Percentiles rank a stretch among this genome's conserved stretches.
These are phyloP conservation scores for Nymphalis polychloros DNA, from an alignment of 2,888 invertebrate genomes.

Conservation along the genomic window DNA sequence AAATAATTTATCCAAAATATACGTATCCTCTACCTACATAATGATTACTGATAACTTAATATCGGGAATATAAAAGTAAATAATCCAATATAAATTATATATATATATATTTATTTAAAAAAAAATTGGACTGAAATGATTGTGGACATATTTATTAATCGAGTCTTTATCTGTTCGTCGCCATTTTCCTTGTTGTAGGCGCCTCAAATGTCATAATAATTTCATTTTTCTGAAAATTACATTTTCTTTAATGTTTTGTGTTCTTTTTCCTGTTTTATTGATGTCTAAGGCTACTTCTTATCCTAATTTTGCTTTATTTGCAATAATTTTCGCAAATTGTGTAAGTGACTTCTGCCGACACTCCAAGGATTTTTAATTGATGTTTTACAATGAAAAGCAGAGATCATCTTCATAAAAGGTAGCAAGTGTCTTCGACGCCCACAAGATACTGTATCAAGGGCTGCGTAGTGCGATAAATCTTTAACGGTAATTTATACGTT, in stretches of 20 bases:
- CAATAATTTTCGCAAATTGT: constrained; percentile 46
- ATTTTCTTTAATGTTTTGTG: constrained; percentile 74
- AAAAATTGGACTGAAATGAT: neutral
- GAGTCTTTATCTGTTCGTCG: constrained; percentile 50
- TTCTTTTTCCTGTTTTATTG: constrained; percentile 62
- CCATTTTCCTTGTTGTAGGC: constrained; percentile 82
- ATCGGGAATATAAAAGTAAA: neutral
- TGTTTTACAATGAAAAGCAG: constrained; percentile 66
- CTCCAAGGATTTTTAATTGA: constrained; percentile 76
- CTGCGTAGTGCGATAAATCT: constrained; percentile 48
- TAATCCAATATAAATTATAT: neutral
- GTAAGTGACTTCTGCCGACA: constrained; percentile 61
- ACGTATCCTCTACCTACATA: neutral
- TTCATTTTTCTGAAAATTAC: constrained; percentile 70
- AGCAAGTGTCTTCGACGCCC: constrained; percentile 64
- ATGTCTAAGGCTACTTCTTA: constrained; percentile 50
- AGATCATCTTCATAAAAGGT: constrained; percentile 73
- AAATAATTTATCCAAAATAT: neutral
- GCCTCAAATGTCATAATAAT: constrained; percentile 82
- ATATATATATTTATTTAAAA: neutral
- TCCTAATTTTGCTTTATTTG: constrained; percentile 52
- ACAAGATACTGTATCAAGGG: constrained; percentile 50
- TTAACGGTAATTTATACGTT: constrained; percentile 44
- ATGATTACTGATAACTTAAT: neutral
- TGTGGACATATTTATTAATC: constrained; percentile 9